phyloP scores from a whole-genome alignment of 2,797 vertebrate species.

The Microchirus variegatus region DNA sequence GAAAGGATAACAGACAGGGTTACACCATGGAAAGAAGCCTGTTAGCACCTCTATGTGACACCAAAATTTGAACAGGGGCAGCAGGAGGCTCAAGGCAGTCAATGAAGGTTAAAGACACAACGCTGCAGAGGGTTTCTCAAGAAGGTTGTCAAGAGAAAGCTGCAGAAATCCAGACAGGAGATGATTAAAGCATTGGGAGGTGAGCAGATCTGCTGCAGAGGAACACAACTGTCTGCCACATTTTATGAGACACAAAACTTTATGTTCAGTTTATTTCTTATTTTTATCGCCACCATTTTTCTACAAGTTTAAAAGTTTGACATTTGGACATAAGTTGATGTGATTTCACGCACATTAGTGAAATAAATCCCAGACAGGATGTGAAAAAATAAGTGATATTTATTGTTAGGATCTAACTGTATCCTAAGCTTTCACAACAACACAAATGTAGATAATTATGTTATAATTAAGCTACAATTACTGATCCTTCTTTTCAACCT shows the following conservation, averaged over 20 bases:
- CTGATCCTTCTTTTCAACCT: no score
- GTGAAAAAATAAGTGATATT: no score
- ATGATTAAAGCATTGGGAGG: slow-evolving; percentile 41
- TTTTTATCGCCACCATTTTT: neutral
- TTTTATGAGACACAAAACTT: neutral
- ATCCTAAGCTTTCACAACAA: no score
- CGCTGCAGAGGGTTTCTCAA: slow-evolving; percentile 4
- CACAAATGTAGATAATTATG: no score
- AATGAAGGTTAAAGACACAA: neutral
- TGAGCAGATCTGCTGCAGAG: slow-evolving; percentile 14
- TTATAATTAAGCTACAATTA: no score
- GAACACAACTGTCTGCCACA: slow-evolving; percentile 1
- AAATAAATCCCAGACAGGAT: no score
- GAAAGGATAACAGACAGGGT: slow-evolving; percentile 1
- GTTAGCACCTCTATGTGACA: slow-evolving; percentile 22
- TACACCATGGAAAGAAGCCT: slow-evolving; percentile 1
- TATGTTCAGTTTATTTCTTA: neutral
- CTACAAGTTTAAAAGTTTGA: no score
- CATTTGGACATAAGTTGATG: no score
- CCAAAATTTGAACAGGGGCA: slow-evolving; percentile 10
- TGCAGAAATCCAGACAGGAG: slow-evolving; percentile 16
- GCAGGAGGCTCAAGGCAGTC: slow-evolving; percentile 4
- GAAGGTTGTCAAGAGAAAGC: slow-evolving; percentile 13
- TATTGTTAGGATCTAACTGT: no score
- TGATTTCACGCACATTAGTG: no score